A percentile compares a stretch with the other conserved stretches of the same genome.
Conservation (phyloP, 2,888 invertebrate species). For the Volucella bombylans region DNA sequence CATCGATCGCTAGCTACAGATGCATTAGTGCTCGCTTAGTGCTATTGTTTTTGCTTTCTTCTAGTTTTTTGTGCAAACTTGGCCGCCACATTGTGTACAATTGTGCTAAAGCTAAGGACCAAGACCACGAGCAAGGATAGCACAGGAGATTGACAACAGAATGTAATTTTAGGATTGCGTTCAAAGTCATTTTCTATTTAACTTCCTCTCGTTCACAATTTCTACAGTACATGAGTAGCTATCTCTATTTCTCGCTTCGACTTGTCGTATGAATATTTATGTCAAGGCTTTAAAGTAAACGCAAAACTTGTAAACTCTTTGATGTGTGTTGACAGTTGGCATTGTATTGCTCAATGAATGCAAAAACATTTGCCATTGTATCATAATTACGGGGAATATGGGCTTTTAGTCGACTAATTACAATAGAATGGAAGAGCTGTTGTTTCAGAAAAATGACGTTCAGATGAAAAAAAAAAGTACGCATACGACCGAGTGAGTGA, state of each 20-base stretch:
- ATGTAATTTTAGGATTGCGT: slow-evolving; percentile 59
- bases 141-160: slow-evolving; percentile 38
- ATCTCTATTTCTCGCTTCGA: background rate
- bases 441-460: slow-evolving; percentile 3
- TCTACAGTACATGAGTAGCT: background rate
- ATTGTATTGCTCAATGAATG: slow-evolving; percentile 22
- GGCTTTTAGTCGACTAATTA: slow-evolving; percentile 35
- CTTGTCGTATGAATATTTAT: slow-evolving; percentile 13
- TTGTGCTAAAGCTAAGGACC: background rate
- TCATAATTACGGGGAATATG: slow-evolving; percentile 4
- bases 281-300: slow-evolving; percentile 3
- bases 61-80: background rate
- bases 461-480: slow-evolving; percentile 1
- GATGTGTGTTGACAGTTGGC: slow-evolving; percentile 41
- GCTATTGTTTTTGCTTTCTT: slow-evolving; percentile 24
- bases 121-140: background rate
- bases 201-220: background rate
- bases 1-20: slow-evolving; percentile 45
- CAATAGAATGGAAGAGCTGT: background rate
- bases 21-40: slow-evolving; percentile 58
- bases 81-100: slow-evolving; percentile 16
- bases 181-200: slow-evolving; percentile 60
- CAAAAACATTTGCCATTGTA: slow-evolving; percentile 21
- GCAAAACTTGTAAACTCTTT: slow-evolving; percentile 8
- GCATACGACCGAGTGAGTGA: slow-evolving; percentile 35